Evolutionary conservation across 2,888 invertebrate genomes (phyloP).

Genomic region (Clistopyga incitator): DNA sequence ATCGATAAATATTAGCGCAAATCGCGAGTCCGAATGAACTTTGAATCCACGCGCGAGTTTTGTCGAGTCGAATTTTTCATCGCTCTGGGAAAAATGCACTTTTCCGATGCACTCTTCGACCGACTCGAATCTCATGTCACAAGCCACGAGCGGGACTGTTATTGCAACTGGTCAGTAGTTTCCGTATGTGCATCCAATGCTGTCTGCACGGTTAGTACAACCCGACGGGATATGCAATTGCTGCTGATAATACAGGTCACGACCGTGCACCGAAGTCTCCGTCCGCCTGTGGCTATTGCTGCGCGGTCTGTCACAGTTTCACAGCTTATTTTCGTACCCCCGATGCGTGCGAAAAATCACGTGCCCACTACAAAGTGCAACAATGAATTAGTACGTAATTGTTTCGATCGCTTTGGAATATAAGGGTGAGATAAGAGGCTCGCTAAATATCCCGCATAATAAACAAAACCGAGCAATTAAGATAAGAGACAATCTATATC

Average conservation of each 20-base stretch:
- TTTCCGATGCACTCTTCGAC: background rate
- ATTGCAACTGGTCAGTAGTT: constrained; percentile 8
- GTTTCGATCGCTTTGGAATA: background rate
- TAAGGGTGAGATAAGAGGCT: constrained; percentile 1
- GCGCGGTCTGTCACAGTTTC: background rate
- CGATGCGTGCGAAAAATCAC: constrained; percentile 13
- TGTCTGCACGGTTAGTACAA: constrained; percentile 27
- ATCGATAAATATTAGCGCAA: background rate
- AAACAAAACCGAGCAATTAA: constrained; percentile 24
- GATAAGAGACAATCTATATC: constrained; percentile 38
- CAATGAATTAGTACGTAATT: constrained; percentile 41
- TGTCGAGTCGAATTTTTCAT: background rate
- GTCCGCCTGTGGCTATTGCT: background rate
- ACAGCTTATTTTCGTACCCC: background rate
- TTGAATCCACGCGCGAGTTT: constrained; percentile 35
- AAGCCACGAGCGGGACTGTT: background rate
- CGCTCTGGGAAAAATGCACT: background rate
- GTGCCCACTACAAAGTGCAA: constrained; percentile 53
- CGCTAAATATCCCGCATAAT: background rate
- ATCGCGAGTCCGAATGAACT: constrained; percentile 33
- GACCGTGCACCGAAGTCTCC: constrained; percentile 41
- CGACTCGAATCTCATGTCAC: background rate
- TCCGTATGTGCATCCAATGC: background rate
- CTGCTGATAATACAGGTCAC: constrained; percentile 60
- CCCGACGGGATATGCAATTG: constrained; percentile 46